Percentiles rank a stretch among this genome's conserved stretches.
phyloP scores from a whole-genome alignment of 2,797 vertebrate species.

The Sebastes paucispinis region DNA sequence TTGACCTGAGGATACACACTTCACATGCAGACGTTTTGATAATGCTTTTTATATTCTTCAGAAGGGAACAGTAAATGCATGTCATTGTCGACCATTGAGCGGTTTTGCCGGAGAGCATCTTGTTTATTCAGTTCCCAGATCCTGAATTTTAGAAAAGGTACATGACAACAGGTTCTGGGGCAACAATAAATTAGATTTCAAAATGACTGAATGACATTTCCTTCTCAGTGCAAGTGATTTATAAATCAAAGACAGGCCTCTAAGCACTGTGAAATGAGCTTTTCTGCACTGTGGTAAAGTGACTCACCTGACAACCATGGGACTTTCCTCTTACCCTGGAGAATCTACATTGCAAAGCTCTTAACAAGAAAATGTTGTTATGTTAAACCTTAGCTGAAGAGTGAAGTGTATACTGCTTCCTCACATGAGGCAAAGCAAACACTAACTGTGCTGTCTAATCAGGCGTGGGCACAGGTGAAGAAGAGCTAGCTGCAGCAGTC shows the following conservation, averaged over 20 bases:
- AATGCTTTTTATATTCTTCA: constrained; percentile 22
- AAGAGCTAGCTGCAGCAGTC: neutral
- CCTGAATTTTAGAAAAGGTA: constrained; percentile 24
- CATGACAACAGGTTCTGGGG: constrained; percentile 49
- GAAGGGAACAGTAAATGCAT: constrained; percentile 5
- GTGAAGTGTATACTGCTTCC: constrained; percentile 3
- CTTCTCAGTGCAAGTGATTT: constrained; percentile 59
- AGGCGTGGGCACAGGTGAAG: neutral
- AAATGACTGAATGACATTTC: constrained; percentile 67
- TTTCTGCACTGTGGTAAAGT: constrained; percentile 48
- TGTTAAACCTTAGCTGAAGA: constrained; percentile 19
- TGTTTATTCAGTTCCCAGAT: constrained; percentile 33
- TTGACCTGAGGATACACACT: constrained; percentile 5
- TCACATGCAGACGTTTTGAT: neutral
- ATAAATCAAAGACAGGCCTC: constrained; percentile 56
- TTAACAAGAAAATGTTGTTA: constrained; percentile 33
- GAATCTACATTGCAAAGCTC: constrained; percentile 22
- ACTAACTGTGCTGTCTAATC: constrained; percentile 34
- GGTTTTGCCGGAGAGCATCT: constrained; percentile 22
- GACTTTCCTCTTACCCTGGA: constrained; percentile 31
- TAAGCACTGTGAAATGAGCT: constrained; percentile 64
- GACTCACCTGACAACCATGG: constrained; percentile 51
- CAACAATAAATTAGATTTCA: constrained; percentile 65
- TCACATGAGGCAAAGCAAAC: constrained; percentile 25
- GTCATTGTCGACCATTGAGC: neutral